Evolutionary conservation across 2,113 vertebrate species (phyloP).

Genomic region (Carlito syrichta): DNA sequence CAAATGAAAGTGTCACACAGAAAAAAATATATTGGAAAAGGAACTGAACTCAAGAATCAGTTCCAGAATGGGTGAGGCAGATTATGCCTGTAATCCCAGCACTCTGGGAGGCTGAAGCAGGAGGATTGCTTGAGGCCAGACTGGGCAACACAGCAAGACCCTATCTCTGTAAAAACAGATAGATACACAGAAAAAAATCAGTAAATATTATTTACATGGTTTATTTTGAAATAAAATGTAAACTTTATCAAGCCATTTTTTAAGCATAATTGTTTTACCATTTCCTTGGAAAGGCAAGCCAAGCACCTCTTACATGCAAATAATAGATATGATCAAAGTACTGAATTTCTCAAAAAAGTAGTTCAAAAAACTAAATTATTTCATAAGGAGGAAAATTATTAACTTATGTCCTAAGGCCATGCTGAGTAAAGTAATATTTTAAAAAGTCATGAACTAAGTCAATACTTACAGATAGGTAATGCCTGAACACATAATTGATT

Average conservation of each 20-base stretch:
- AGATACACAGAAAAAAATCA: too few relatives aligned
- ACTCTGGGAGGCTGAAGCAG: too few relatives aligned
- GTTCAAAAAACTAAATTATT: constrained; percentile 29
- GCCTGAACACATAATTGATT: constrained; percentile 92
- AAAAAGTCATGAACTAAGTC: neutral
- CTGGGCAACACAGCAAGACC: too few relatives aligned
- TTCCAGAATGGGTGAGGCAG: neutral
- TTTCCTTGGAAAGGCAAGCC: constrained; percentile 35
- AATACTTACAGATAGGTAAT: constrained; percentile 90
- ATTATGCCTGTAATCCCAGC: too few relatives aligned
- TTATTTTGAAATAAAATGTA: neutral
- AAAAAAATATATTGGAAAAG: neutral
- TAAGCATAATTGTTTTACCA: neutral
- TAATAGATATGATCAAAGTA: constrained; percentile 4
- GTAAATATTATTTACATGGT: neutral
- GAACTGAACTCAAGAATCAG: neutral
- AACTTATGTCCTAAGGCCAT: neutral
- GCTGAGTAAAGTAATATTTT: constrained; percentile 22
- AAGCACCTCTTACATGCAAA: neutral
- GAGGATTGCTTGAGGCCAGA: too few relatives aligned
- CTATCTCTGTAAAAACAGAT: too few relatives aligned
- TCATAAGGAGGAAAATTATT: neutral
- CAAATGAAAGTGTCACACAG: neutral
- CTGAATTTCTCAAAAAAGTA: neutral
- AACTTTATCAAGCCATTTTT: neutral